Evolutionary conservation across 2,797 vertebrate species (phyloP).

Genomic region (Clarias laeviceps): DNA sequence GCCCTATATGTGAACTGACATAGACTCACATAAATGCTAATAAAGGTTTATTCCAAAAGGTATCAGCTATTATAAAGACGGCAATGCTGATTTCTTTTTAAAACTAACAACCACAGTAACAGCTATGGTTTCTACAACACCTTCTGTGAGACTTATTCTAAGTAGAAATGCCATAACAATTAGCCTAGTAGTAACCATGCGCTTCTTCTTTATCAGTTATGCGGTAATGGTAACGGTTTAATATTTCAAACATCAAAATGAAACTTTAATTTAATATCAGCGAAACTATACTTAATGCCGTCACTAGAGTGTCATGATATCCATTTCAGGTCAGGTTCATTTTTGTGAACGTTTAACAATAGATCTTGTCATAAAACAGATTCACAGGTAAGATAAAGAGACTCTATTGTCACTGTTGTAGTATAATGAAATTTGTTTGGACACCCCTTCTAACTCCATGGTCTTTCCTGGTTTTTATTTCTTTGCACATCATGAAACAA

Average conservation of each 20-base stretch:
- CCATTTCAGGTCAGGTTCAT: not conserved
- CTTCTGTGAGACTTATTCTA: not conserved
- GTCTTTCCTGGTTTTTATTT: too few relatives aligned
- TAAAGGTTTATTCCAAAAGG: not conserved
- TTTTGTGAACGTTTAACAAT: not conserved
- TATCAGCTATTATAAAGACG: not conserved
- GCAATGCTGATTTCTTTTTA: not conserved
- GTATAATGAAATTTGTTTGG: too few relatives aligned
- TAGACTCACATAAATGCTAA: not conserved
- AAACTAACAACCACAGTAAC: not conserved
- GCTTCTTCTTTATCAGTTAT: not conserved
- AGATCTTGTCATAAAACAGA: not conserved
- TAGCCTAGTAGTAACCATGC: not conserved
- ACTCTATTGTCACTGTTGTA: too few relatives aligned
- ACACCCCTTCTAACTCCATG: too few relatives aligned
- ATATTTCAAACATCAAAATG: not conserved
- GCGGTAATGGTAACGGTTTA: not conserved
- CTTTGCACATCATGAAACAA: too few relatives aligned
- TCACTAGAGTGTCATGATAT: not conserved
- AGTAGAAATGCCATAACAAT: not conserved
- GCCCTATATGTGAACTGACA: not conserved
- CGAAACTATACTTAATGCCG: too few relatives aligned
- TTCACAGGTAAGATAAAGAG: too few relatives aligned
- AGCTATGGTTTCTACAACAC: not conserved
- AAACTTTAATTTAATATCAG: not conserved